Evolutionary conservation across 1,140 invertebrate species (phyloP), one percentile per base, ranked within the genome.

Genomic region (Bombus vancouverensis): DNA sequence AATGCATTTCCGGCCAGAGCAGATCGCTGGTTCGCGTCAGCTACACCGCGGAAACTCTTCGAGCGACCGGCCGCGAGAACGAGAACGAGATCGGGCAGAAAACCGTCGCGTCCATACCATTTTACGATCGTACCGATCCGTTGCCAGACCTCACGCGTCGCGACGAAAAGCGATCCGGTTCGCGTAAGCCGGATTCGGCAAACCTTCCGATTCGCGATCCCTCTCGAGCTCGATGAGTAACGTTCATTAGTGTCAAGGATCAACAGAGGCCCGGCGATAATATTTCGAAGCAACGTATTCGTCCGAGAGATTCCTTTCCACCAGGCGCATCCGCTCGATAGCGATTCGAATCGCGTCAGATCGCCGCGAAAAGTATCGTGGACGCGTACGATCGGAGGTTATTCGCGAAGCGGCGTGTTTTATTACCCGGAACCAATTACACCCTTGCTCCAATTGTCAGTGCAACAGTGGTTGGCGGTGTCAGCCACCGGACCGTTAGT

Each of bases 401-500:
- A 78, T 78, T 47, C 12, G 32, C 47, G 47, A 53, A 9, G 42
- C 70, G 28, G 28, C 44, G 77, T 85, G 78, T 81, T 85, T 85
- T 81, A 85, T 85, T 74, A 81, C 77, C 83, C 70, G 83, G 83
- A 85, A 85, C 83, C 83, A 85, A 85, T 85, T 85, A 85, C 83
- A 81, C 77, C 59, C 68, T 85, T 85, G 83, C 83, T 85, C 77
- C 80, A 39, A 85, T 85, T 85, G 83, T 84, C 82, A 72, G 83
- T 53, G 70, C 10, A 65, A 6, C 70, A 39, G 70, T 42, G 59
- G 18, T 53, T 44, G 37, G 42, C 9, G 44, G 59, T 85, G 83
- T 81, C 78, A 81, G 83, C 78, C 83, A 72, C 57, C 83, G 74
- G 88, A 86, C 88, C 88, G 88, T 89, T 88, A 86, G 88, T 89